Percentiles rank a stretch among this genome's conserved stretches.
These are phyloP conservation scores for Heteropelma amictum DNA, from an alignment of 2,888 invertebrate species.

Conservation along the genomic window DNA sequence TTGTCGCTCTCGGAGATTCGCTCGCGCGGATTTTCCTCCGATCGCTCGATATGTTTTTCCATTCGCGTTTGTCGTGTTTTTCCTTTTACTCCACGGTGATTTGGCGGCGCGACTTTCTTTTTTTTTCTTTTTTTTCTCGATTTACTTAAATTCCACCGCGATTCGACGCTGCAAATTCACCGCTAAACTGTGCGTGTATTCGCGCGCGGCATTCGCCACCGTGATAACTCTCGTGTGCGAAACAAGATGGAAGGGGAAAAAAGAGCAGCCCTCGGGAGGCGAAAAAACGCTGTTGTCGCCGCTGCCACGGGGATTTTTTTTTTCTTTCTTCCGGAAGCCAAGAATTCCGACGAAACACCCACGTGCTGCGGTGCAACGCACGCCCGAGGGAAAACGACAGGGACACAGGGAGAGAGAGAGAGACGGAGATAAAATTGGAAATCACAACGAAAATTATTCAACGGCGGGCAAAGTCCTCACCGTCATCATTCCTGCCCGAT, in stretches of 20 bases:
- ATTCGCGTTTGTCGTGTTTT: background rate
- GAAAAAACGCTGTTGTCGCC: background rate
- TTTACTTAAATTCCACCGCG: too few relatives aligned
- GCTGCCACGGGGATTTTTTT: constrained; percentile 29
- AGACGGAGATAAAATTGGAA: too few relatives aligned
- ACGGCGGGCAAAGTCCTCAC: too few relatives aligned
- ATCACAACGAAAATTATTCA: too few relatives aligned
- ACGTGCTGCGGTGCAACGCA: constrained; percentile 10
- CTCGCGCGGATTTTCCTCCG: background rate
- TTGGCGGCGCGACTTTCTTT: background rate
- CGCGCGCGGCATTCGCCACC: too few relatives aligned
- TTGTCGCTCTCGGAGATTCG: background rate
- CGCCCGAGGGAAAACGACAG: background rate
- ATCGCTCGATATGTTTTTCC: constrained; percentile 12
- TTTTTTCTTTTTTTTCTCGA: background rate
- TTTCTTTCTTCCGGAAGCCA: constrained; percentile 23
- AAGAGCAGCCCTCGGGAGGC: too few relatives aligned
- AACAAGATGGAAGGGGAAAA: too few relatives aligned
- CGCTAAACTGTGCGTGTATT: too few relatives aligned
- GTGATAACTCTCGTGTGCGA: too few relatives aligned
- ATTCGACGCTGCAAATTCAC: too few relatives aligned
- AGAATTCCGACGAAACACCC: constrained; percentile 19
- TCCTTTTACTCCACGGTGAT: background rate
- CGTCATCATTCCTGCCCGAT: too few relatives aligned
- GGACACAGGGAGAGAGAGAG: background rate